Conservation (phyloP, 2,797 vertebrate species). For the Tiaroga cobitis region DNA sequence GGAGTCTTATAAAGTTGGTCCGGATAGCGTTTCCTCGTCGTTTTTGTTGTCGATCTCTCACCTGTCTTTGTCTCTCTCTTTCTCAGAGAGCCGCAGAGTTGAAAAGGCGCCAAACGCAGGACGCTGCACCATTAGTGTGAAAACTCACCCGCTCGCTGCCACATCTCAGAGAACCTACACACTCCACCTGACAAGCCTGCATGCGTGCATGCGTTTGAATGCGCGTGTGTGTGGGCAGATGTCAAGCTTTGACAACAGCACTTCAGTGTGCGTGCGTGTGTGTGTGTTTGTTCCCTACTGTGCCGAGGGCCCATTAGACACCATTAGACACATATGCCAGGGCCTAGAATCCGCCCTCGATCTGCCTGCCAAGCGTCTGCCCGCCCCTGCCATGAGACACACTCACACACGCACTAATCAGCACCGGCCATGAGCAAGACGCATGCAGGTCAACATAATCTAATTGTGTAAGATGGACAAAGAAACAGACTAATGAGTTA, state of each 20-base stretch:
- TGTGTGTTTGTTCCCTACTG: conserved; percentile 35
- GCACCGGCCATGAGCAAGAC: conserved; percentile 10
- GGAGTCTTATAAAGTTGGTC: conserved; percentile 51
- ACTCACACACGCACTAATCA: conserved; percentile 34
- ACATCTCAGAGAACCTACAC: conserved; percentile 31
- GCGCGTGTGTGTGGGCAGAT: conserved; percentile 42
- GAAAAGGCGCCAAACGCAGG: conserved; percentile 17
- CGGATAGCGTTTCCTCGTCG: background rate
- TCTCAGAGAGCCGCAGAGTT: background rate
- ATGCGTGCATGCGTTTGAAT: conserved; percentile 46
- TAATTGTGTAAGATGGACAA: conserved; percentile 51
- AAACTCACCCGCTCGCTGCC: conserved; percentile 36
- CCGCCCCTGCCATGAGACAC: conserved; percentile 32
- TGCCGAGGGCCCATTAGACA: conserved; percentile 50
- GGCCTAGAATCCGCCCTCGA: conserved; percentile 29
- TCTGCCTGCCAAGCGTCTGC: conserved; percentile 55
- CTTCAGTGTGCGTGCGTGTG: conserved; percentile 41
- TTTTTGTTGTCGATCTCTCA: conserved; percentile 16
- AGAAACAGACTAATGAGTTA: conserved; percentile 23
- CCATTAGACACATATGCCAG: conserved; percentile 56
- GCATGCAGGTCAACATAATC: conserved; percentile 55
- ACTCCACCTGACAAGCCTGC: conserved; percentile 31
- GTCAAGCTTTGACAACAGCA: conserved; percentile 51
- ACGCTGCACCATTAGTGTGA: conserved; percentile 35
- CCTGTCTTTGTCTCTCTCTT: conserved; percentile 24